Percentiles rank a stretch among this genome's conserved stretches.
Conservation (phyloP, 2,888 invertebrate genomes). For the Philereme vetulata region DNA sequence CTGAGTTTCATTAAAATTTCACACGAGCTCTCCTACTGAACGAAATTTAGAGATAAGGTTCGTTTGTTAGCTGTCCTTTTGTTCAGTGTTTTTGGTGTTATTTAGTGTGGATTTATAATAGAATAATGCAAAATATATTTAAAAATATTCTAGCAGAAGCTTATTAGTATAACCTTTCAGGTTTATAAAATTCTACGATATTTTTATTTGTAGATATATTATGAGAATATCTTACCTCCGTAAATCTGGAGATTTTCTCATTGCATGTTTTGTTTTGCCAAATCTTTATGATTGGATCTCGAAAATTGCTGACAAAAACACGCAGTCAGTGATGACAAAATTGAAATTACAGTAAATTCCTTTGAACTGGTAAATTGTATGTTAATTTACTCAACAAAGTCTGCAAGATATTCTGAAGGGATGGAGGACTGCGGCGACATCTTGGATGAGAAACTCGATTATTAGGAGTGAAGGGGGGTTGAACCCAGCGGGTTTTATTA, state of each 20-base stretch:
- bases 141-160: no score
- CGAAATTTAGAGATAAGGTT: constrained; percentile 45
- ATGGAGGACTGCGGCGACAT: constrained; percentile 62
- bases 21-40: constrained; percentile 39
- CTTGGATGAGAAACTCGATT: constrained; percentile 74
- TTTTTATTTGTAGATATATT: no score
- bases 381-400: constrained; percentile 64
- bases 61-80: constrained; percentile 42
- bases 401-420: constrained; percentile 61
- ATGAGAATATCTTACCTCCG: no score
- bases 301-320: constrained; percentile 13
- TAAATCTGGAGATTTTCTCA: no score
- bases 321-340: constrained; percentile 23
- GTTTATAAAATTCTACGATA: no score
- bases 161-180: no score
- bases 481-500: constrained; percentile 31
- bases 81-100: constrained; percentile 41
- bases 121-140: no score
- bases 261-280: no score
- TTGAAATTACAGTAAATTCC: constrained; percentile 40
- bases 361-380: constrained; percentile 59
- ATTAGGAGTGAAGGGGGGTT: constrained; percentile 48
- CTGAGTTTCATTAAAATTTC: constrained; percentile 42
- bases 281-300: not conserved
- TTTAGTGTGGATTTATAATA: constrained; percentile 31